Percentiles rank a stretch among this genome's conserved stretches.
phyloP scores from a whole-genome alignment of 37 sponge, comb jelly and placozoan genomes.

The Diacarnus erythraeanus region DNA sequence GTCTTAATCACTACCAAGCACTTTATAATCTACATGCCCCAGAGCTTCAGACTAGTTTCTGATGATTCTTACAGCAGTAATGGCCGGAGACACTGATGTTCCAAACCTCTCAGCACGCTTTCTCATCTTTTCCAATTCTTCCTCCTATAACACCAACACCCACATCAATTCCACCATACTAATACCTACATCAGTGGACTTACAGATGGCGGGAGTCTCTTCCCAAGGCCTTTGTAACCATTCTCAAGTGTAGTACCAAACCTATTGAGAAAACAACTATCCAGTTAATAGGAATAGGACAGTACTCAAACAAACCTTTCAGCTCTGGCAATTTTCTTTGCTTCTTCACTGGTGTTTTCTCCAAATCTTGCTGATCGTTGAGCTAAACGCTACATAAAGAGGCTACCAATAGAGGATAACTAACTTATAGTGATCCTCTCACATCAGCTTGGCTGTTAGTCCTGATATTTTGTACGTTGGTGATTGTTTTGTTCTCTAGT shows the following conservation, averaged over 20 bases:
- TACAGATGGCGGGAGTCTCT: conserved; percentile 13
- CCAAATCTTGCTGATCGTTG: conserved; percentile 77
- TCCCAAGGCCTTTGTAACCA: conserved; percentile 23
- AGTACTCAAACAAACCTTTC: conserved; percentile 48
- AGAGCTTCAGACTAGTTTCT: conserved; percentile 5
- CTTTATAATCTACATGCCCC: background rate
- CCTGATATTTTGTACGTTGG: background rate
- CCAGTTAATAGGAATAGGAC: background rate
- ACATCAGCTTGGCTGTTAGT: conserved; percentile 2
- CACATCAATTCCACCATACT: background rate
- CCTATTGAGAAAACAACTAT: conserved; percentile 23
- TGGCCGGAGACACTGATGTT: conserved; percentile 38
- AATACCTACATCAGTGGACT: background rate
- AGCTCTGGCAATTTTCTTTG: conserved; percentile 76
- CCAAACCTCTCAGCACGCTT: conserved; percentile 83
- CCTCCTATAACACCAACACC: conserved; percentile 19
- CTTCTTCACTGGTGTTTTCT: conserved; percentile 49
- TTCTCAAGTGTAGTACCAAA: conserved; percentile 45
- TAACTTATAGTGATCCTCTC: background rate
- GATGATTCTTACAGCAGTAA: conserved; percentile 36
- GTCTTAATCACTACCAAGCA: too few relatives aligned
- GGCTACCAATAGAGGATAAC: background rate
- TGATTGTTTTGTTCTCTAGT: background rate
- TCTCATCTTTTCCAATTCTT: conserved; percentile 69
- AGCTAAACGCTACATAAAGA: conserved; percentile 22